Conservation (phyloP, 2,797 vertebrate genomes). For the Odontamblyopus rebecca region DNA sequence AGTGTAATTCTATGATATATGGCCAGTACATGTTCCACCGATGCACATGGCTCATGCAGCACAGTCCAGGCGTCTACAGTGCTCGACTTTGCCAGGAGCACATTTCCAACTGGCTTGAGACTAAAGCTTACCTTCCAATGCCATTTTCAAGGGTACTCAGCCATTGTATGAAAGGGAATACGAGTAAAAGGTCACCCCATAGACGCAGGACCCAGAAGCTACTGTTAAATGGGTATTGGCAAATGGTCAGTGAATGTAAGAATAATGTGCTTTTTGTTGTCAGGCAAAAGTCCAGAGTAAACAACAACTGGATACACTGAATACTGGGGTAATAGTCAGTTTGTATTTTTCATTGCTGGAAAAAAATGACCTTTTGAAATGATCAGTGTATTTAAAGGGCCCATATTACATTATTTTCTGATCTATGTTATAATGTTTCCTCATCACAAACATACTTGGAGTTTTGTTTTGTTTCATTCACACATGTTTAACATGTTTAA, state of each 20-base stretch:
- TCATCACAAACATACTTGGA: no score
- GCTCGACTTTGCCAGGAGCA: slow-evolving; percentile 66
- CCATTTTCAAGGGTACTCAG: slow-evolving; percentile 66
- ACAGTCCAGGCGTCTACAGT: slow-evolving; percentile 23
- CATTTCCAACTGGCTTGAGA: slow-evolving; percentile 63
- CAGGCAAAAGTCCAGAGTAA: slow-evolving; percentile 12
- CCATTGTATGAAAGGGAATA: slow-evolving; percentile 36
- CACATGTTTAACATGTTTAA: no score
- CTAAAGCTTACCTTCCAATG: slow-evolving; percentile 38
- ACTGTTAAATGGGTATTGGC: slow-evolving; percentile 39
- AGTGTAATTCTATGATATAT: slow-evolving; percentile 36
- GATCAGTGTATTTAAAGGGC: neutral
- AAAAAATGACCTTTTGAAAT: no score
- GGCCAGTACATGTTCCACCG: slow-evolving; percentile 33
- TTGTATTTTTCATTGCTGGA: neutral
- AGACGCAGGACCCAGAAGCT: slow-evolving; percentile 30
- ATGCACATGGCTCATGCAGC: slow-evolving; percentile 30
- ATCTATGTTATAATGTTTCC: no score
- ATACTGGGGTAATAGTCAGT: neutral
- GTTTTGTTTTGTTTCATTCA: no score
- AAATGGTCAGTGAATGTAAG: slow-evolving; percentile 23
- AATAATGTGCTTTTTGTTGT: slow-evolving; percentile 16
- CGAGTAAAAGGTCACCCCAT: slow-evolving; percentile 48
- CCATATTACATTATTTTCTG: no score
- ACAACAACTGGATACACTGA: neutral